These are phyloP conservation scores for Eulithis testata DNA, from an alignment of 2,888 invertebrate species.

Conservation along the genomic window DNA sequence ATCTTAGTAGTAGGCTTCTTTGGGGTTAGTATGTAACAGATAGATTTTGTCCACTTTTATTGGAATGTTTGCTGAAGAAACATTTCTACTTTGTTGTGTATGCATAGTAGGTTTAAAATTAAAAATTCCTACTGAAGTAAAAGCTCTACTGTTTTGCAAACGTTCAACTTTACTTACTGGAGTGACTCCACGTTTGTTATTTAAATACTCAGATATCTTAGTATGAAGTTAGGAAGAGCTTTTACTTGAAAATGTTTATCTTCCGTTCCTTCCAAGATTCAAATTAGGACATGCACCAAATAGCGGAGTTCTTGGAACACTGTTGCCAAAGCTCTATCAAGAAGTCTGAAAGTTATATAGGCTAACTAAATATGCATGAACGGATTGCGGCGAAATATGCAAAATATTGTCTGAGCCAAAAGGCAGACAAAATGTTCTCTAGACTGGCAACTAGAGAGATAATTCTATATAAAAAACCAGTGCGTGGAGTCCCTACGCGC, in stretches of 20 bases:
- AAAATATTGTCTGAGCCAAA: conserved; percentile 42
- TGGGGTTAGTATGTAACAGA: too few species aligned
- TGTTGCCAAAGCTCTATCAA: conserved; percentile 36
- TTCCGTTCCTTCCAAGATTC: conserved; percentile 14
- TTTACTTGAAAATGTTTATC: conserved; percentile 12
- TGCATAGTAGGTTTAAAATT: too few species aligned
- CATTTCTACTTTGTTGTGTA: too few species aligned
- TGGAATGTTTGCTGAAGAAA: too few species aligned
- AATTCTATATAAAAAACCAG: too few species aligned
- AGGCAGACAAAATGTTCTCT: conserved; percentile 43
- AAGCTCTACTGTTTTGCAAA: too few species aligned
- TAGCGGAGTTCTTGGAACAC: conserved; percentile 27
- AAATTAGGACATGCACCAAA: conserved; percentile 28
- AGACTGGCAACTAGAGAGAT: conserved; percentile 33
- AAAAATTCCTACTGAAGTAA: too few species aligned
- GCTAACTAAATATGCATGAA: conserved; percentile 48
- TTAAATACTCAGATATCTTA: not conserved
- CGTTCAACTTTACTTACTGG: not conserved
- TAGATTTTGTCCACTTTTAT: too few species aligned
- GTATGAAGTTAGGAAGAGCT: not conserved
- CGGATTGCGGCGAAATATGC: conserved; percentile 50
- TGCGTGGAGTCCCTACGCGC: too few species aligned
- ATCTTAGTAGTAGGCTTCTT: conserved; percentile 42
- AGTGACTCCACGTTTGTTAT: conserved; percentile 8
- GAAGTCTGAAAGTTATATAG: conserved; percentile 39